phyloP scores from a whole-genome alignment of 2,888 invertebrate genomes.

The Petrolisthes cinctipes region DNA sequence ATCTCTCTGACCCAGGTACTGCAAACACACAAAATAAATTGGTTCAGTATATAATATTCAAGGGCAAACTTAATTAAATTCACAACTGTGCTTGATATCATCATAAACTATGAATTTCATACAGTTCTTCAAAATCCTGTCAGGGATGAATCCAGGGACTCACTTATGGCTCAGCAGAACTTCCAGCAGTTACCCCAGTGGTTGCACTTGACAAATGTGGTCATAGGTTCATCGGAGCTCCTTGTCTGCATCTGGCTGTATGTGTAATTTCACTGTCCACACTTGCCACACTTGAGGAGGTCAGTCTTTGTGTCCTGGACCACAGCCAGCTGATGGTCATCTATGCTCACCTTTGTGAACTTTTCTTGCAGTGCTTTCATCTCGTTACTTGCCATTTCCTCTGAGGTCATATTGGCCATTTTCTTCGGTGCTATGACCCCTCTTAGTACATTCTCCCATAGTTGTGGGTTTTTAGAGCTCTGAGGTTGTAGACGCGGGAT shows the following conservation, averaged over 20 bases:
- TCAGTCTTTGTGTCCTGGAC: constrained; percentile 96
- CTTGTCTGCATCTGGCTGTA: constrained; percentile 99
- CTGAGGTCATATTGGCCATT: constrained; percentile 94
- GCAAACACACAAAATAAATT: no score
- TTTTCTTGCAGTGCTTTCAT: constrained; percentile 93
- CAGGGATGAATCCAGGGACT: background rate
- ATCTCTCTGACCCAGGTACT: no score
- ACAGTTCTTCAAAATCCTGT: background rate
- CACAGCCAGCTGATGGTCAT: constrained; percentile 96
- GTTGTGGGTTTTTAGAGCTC: constrained; percentile 92
- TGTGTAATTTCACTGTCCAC: constrained; percentile 96
- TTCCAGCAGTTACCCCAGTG: constrained; percentile 99
- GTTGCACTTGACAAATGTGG: constrained; percentile 98
- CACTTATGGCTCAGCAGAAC: constrained; percentile 77
- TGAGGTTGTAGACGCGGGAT: constrained; percentile 96
- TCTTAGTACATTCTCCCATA: constrained; percentile 90
- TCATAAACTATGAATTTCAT: no score
- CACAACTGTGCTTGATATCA: no score
- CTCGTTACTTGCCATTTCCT: constrained; percentile 99
- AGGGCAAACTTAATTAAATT: no score
- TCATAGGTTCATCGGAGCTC: constrained; percentile 99
- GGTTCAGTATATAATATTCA: no score
- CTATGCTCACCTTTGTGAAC: constrained; percentile 96
- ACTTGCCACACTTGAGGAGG: constrained; percentile 96
- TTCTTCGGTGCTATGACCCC: constrained; percentile 86